Evolutionary conservation across 2,888 invertebrate genomes (phyloP), one percentile per base, ranked within the genome.

Genomic region (Lissonota sp.): DNA sequence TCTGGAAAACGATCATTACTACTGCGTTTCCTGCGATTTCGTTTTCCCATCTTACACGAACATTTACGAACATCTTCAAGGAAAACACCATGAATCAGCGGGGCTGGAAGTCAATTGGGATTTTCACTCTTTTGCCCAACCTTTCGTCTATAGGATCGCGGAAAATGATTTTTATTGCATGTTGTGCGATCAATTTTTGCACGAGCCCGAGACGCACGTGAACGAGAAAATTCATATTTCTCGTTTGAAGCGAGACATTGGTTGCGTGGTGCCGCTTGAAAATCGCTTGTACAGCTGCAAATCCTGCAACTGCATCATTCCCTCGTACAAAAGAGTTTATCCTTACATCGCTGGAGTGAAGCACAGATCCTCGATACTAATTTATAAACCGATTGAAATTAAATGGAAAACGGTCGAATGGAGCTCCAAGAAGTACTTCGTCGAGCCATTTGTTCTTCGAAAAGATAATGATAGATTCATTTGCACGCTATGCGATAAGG

Each of bases 161-260:
- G n/a, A 55, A 5, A 64, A 12, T n/a, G 5, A n/a, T 6, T 64
- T 49, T 14, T n/a, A 39, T 12, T 64, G 64, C 51, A 12, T 51
- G 7, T 8, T 12, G 2, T 53, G 51, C 51, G 51, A 53, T 5
- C 6, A 14, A 53, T 53, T 6, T 0, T 14, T 53, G 26, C 51
- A 3, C 5, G 7, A 53, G 14, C 0, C 12, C 5, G 14, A 53
- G 5, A 14, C 1, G 12, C 51, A 53, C 8, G 51, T 14, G 8
- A 53, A 12, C 14, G 51, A 5, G 12, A 16, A 53, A 53, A 5
- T 16, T 16, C 51, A 53, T 14, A 7, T 14, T 53, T 2, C 4
- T 5, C 14, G 5, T 53, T 4, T 53, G 51, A 53, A 53, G 5
- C 14, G 14, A 5, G 12, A 12, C 5, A 4, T 14, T 4, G 12